Base-by-base conservation (phyloP, 2,797 vertebrate genomes). In the Pseudomugil tenellus region DNA sequence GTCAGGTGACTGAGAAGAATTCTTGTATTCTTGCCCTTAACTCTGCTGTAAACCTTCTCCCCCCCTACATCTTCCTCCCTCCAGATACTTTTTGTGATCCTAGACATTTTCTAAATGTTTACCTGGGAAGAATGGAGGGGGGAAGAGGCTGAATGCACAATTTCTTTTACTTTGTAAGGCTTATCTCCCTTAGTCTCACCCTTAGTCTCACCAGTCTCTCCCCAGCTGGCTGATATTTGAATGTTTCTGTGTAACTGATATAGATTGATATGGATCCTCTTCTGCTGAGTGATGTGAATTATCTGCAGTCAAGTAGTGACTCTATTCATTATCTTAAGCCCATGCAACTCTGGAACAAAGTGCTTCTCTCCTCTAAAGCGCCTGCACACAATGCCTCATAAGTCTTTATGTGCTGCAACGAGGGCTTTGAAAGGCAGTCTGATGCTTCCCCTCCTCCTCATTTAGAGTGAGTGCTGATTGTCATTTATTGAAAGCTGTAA, bases 401-500 rank as follows among this genome's bases (percentile, higher is more conserved):
- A 82, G 90, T 91, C 92, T 92, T 93, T 90, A 92, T 69, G 79
- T 89, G 87, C 88, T 87, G 86, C 92, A 92, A 91, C 79, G 72
- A 82, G 51, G 65, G 73, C 83, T 90, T 88, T 90, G 85, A 89
- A 87, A 88, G 80, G 75, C 83, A 76, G 77, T 81, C 74, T 76
- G 79, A 83, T 16, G 69, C 68, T 28, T 46, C 26, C 26, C 61
- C 56, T 26, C 67, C 69, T 31, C 54, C 28, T 69, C 39, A 17
- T 84, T 84, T 89, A 82, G 73, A 63, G 82, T 63, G 83, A 87
- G 86, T 84, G 76, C 80, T 63, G 81, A 91, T 92, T 91, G 89
- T 91, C 88, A 85, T 94, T 93, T 93, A 94, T 93, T 93, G 91
- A 92, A 92, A 85, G 87, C 84, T 72, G 72, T 92, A 92, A 92